These are phyloP conservation scores for Neotoma lepida DNA, from an alignment of 2,113 vertebrate genomes.

Conservation along the genomic window DNA sequence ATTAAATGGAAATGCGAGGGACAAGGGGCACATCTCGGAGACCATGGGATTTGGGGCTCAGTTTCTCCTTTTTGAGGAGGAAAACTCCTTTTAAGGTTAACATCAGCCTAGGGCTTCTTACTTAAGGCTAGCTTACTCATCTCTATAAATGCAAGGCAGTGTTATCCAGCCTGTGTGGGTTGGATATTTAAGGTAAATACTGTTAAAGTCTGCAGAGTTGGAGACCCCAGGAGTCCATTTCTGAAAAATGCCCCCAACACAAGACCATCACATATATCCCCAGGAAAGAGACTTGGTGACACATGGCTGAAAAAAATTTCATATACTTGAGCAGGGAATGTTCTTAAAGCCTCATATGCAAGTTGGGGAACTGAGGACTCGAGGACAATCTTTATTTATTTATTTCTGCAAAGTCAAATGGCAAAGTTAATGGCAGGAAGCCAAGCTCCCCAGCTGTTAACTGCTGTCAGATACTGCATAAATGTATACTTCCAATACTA, in stretches of 20 bases:
- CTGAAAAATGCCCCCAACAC: neutral
- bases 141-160: conserved; percentile 86
- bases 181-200: conserved; percentile 50
- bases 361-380: neutral
- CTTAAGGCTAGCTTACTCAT: conserved; percentile 76
- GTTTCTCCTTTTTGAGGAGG: conserved; percentile 55
- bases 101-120: conserved; percentile 69
- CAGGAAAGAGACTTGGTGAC: neutral
- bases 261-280: neutral
- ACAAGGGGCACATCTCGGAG: conserved; percentile 67
- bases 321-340: neutral
- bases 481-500: neutral
- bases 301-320: neutral
- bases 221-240: neutral
- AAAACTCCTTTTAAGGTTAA: conserved; percentile 71
- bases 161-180: conserved; percentile 70
- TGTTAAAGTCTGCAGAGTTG: neutral
- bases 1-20: conserved; percentile 67
- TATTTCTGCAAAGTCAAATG: neutral
- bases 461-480: neutral
- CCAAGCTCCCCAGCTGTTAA: conserved; percentile 16
- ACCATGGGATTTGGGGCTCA: conserved; percentile 27
- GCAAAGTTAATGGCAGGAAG: neutral
- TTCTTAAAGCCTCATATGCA: neutral
- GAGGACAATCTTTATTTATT: neutral